These are phyloP conservation scores for Lutjanus erythropterus DNA, from an alignment of 2,113 vertebrate species.

Conservation along the genomic window DNA sequence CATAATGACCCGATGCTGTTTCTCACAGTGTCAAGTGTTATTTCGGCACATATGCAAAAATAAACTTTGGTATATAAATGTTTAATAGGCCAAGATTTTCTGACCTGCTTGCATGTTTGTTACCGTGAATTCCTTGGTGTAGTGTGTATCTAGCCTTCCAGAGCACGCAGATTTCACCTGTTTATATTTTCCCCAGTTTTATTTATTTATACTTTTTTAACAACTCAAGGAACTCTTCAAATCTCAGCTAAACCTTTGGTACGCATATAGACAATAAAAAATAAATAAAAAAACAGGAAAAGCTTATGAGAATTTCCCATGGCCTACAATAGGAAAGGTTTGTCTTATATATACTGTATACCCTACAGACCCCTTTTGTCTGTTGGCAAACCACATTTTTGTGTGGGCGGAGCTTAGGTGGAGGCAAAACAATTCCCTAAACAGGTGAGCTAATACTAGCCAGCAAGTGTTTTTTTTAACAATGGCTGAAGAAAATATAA, in stretches of 20 bases:
- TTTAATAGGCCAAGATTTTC: neutral
- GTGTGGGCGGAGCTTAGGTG: no score
- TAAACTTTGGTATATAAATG: neutral
- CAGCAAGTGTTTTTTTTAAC: no score
- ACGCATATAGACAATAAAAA: no score
- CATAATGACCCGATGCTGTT: neutral
- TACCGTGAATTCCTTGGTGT: neutral
- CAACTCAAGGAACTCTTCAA: neutral
- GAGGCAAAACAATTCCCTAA: no score
- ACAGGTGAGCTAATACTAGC: no score
- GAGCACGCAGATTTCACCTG: neutral
- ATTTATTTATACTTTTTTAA: neutral
- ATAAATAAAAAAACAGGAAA: no score
- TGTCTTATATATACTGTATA: no score
- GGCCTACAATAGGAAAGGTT: no score
- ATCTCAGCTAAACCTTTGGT: neutral
- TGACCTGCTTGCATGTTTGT: neutral
- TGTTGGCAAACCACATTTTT: no score
- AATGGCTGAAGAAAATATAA: no score
- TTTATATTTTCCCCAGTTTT: neutral
- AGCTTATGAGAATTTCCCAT: no score
- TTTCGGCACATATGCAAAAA: neutral
- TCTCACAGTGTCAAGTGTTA: neutral
- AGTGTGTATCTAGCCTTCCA: neutral
- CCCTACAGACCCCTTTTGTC: no score